These are phyloP conservation scores for Lordiphosa fenestrarum DNA, from an alignment of 2,888 invertebrate genomes.

Conservation along the genomic window DNA sequence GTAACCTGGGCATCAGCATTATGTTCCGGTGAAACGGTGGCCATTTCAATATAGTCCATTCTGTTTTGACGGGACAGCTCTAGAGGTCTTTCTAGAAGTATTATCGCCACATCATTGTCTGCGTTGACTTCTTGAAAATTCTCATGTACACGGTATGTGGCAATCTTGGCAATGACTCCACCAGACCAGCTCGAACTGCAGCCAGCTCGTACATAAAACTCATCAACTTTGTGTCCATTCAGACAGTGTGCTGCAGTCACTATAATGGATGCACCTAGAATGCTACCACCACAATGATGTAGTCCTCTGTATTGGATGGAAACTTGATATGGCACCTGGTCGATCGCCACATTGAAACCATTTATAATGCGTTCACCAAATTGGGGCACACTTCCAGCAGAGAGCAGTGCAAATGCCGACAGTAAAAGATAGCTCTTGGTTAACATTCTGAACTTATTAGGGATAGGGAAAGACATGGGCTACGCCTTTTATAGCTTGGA, in stretches of 20 bases:
- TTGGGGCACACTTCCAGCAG: slow-evolving; percentile 25
- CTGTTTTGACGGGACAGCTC: slow-evolving; percentile 52
- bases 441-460: background rate
- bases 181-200: slow-evolving; percentile 13
- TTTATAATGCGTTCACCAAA: slow-evolving; percentile 49
- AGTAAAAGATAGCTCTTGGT: background rate
- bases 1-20: slow-evolving; percentile 33
- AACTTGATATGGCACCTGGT: slow-evolving; percentile 52
- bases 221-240: slow-evolving; percentile 37
- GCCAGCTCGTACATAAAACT: too few species aligned
- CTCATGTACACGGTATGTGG: slow-evolving; percentile 70
- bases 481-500: too few species aligned
- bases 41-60: slow-evolving; percentile 79
- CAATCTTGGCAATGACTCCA: slow-evolving; percentile 38
- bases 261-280: slow-evolving; percentile 80
- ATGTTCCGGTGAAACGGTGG: slow-evolving; percentile 44
- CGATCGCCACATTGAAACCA: slow-evolving; percentile 44
- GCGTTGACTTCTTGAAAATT: slow-evolving; percentile 77
- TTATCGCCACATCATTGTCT: slow-evolving; percentile 81
- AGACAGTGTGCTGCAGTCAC: slow-evolving; percentile 82
- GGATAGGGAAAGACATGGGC: too few species aligned
- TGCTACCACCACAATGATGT: slow-evolving; percentile 82
- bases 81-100: slow-evolving; percentile 80
- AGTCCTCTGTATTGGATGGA: slow-evolving; percentile 67
- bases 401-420: slow-evolving; percentile 6